Conservation (phyloP, 2,113 vertebrate genomes). For the Oreotragus oreotragus region DNA sequence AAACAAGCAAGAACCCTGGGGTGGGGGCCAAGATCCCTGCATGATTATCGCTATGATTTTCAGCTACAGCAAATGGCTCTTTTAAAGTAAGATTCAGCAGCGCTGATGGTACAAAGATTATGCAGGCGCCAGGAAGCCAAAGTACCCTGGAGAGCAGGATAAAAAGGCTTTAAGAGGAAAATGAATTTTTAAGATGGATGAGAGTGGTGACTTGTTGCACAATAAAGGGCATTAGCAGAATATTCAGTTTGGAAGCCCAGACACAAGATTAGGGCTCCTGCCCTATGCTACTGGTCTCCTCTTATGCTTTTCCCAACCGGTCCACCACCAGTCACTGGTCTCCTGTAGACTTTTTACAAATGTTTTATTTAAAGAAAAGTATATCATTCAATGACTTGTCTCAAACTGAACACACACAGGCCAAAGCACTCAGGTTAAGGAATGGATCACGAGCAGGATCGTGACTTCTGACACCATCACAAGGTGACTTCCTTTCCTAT, state of each 20-base stretch:
- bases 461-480: neutral
- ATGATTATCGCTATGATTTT: constrained; percentile 25
- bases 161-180: constrained; percentile 14
- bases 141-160: constrained; percentile 10
- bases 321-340: neutral
- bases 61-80: neutral
- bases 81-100: constrained; percentile 21
- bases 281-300: neutral
- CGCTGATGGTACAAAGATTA: constrained; percentile 29
- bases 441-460: neutral
- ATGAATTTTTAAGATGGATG: constrained; percentile 21
- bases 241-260: neutral
- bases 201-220: neutral
- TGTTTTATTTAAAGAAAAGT: neutral
- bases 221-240: neutral
- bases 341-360: neutral
- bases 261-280: neutral
- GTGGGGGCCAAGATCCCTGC: neutral
- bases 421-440: neutral
- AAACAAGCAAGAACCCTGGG: neutral
- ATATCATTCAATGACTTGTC: neutral
- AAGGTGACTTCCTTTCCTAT: neutral
- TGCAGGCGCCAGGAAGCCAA: neutral
- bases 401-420: neutral
- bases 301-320: neutral